A percentile compares a stretch with the other conserved stretches of the same genome.
Conservation (phyloP, 2,797 vertebrate genomes). For the Danio choprae region DNA sequence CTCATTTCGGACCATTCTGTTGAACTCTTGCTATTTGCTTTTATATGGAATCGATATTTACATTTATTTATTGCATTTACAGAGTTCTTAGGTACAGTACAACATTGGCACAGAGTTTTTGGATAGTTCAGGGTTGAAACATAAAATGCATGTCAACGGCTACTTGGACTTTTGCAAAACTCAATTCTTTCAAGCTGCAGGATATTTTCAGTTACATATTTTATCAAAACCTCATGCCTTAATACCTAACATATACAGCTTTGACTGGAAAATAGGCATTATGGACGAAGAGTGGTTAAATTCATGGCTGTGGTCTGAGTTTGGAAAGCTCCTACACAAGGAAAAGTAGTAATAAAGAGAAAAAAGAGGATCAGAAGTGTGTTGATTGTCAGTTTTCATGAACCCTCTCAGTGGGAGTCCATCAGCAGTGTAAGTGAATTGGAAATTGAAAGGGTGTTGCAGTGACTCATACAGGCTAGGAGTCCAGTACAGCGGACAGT, state of each 20-base stretch:
- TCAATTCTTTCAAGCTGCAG: too few species aligned
- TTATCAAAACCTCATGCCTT: neutral
- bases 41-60: too few species aligned
- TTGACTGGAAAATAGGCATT: neutral
- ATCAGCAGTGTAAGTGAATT: constrained; percentile 45
- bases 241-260: neutral
- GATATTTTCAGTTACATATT: too few species aligned
- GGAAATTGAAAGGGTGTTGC: constrained; percentile 39
- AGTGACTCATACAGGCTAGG: constrained; percentile 37
- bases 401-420: constrained; percentile 52
- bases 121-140: too few species aligned
- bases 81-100: neutral
- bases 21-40: too few species aligned
- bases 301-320: constrained; percentile 13
- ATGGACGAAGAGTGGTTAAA: neutral
- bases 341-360: neutral
- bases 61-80: neutral
- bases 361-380: constrained; percentile 14
- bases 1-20: too few species aligned
- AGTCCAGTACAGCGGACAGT: constrained; percentile 38
- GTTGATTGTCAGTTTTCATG: constrained; percentile 60
- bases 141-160: too few species aligned
- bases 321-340: neutral
- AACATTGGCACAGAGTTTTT: neutral
- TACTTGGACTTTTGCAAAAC: too few species aligned